Evolutionary conservation across 2,888 invertebrate genomes (phyloP).

Genomic region (Drosophila longiperda): DNA sequence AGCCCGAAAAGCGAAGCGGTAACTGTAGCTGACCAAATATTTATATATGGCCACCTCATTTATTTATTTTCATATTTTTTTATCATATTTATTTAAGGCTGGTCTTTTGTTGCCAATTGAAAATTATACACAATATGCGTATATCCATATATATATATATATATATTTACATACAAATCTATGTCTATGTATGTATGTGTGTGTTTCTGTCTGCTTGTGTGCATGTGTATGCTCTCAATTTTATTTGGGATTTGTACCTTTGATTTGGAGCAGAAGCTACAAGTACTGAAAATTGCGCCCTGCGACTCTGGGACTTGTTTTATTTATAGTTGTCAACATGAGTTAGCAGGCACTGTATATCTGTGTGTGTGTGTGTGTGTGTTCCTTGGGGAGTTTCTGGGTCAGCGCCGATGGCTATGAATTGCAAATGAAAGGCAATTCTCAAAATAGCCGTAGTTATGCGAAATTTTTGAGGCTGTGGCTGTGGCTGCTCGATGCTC

Average conservation of each 20-base stretch:
- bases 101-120: conserved; percentile 42
- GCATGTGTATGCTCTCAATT: conserved; percentile 18
- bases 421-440: conserved; percentile 65
- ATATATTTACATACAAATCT: neutral
- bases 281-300: conserved; percentile 36
- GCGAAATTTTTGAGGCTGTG: conserved; percentile 57
- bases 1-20: conserved; percentile 33
- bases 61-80: conserved; percentile 75
- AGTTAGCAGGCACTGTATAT: conserved; percentile 44
- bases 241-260: conserved; percentile 29
- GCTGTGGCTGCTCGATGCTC: conserved; percentile 38
- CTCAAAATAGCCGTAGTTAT: conserved; percentile 64
- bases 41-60: conserved; percentile 66
- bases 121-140: conserved; percentile 28
- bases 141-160: neutral
- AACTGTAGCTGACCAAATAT: conserved; percentile 76
- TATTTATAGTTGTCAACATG: conserved; percentile 67
- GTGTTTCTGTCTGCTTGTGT: too few relatives aligned
- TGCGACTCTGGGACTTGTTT: conserved; percentile 25
- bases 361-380: conserved; percentile 2
- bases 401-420: conserved; percentile 64
- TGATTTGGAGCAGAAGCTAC: conserved; percentile 36
- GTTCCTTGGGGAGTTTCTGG: conserved; percentile 66
- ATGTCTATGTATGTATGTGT: neutral
- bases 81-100: conserved; percentile 69